Conservation (phyloP, 2,797 vertebrate species). For the Notolepis coatsorum region DNA sequence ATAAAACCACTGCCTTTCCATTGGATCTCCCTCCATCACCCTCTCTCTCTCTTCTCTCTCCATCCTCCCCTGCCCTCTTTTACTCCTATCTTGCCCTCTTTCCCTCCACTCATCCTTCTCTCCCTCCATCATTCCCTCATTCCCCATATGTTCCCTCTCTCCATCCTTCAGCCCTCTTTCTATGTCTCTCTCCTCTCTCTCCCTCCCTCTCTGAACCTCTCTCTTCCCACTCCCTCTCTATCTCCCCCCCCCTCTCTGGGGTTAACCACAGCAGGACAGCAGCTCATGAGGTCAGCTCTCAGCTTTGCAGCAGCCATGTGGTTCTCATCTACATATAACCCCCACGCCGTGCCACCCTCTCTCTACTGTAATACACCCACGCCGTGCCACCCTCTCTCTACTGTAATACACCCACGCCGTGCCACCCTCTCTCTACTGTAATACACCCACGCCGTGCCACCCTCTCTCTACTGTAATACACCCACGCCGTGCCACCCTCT, state of each 20-base stretch:
- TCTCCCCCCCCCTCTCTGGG: conserved; percentile 11
- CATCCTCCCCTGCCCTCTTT: too few species aligned
- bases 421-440: conserved; percentile 76
- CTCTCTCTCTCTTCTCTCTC: neutral
- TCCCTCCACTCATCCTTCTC: neutral
- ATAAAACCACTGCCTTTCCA: neutral
- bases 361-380: too few species aligned
- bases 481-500: conserved; percentile 61
- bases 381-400: conserved; percentile 71
- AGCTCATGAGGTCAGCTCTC: conserved; percentile 79
- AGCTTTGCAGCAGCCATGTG: conserved; percentile 75
- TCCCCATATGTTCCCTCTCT: too few species aligned
- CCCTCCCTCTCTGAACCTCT: neutral
- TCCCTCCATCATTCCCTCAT: too few species aligned
- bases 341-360: conserved; percentile 66
- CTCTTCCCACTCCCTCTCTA: conserved; percentile 42
- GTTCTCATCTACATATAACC: conserved; percentile 84
- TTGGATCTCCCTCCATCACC: conserved; percentile 23
- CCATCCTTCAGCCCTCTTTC: neutral
- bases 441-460: conserved; percentile 77
- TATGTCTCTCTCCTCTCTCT: conserved; percentile 1
- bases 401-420: conserved; percentile 79
- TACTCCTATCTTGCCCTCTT: neutral
- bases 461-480: conserved; percentile 79
- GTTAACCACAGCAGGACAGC: conserved; percentile 78